These are phyloP conservation scores for Mormyrops attenuatus DNA, from an alignment of 2,797 vertebrate species.

Conservation along the genomic window DNA sequence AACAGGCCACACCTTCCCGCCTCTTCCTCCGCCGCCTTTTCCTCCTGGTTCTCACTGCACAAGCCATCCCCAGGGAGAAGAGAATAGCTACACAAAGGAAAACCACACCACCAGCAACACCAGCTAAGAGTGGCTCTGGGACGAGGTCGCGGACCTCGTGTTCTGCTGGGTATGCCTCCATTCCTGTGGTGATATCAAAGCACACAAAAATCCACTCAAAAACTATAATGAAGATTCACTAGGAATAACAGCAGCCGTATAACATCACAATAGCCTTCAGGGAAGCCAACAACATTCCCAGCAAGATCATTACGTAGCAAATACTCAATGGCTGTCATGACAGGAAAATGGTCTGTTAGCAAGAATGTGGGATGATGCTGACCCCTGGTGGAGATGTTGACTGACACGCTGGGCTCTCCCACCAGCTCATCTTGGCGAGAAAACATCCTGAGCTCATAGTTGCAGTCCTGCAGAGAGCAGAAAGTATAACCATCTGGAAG, in stretches of 20 bases:
- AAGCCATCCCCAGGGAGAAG: slow-evolving; percentile 73
- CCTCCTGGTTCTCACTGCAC: slow-evolving; percentile 71
- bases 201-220: background rate
- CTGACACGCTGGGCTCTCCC: slow-evolving; percentile 83
- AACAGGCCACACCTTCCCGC: slow-evolving; percentile 44
- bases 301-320: background rate
- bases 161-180: slow-evolving; percentile 68
- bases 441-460: slow-evolving; percentile 86
- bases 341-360: background rate
- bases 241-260: background rate
- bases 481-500: background rate
- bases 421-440: slow-evolving; percentile 78
- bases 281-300: background rate
- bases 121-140: slow-evolving; percentile 72
- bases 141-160: slow-evolving; percentile 69
- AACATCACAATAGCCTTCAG: background rate
- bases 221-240: background rate
- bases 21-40: slow-evolving; percentile 50
- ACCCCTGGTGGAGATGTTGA: slow-evolving; percentile 88
- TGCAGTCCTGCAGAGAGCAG: slow-evolving; percentile 64
- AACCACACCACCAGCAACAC: slow-evolving; percentile 76
- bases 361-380: slow-evolving; percentile 43
- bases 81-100: slow-evolving; percentile 78
- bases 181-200: slow-evolving; percentile 57
- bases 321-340: background rate